A percentile compares a stretch with the other conserved stretches of the same genome.
Evolutionary conservation across 2,113 vertebrate genomes (phyloP).

Genomic region (Condylura cristata): DNA sequence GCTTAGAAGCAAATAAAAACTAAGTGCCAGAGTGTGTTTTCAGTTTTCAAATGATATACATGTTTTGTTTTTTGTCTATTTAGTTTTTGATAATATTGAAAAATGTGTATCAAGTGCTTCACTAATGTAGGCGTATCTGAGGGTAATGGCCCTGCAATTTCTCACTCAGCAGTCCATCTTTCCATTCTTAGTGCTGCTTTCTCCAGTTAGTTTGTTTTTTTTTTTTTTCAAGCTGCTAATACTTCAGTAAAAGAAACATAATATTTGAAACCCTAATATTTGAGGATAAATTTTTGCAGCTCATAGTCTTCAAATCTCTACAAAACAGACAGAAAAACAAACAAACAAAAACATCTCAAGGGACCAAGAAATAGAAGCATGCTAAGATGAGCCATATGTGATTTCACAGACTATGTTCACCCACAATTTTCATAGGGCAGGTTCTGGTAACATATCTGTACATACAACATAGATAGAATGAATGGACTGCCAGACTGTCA

Average conservation of each 20-base stretch:
- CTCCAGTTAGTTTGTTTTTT: not conserved
- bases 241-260: not conserved
- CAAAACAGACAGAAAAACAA: not conserved
- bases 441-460: not conserved
- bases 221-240: slow-evolving; percentile 17
- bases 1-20: not conserved
- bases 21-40: not conserved
- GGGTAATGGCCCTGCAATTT: not conserved
- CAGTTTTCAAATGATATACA: not conserved
- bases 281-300: not conserved
- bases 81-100: not conserved
- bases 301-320: not conserved
- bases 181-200: not conserved
- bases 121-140: not conserved
- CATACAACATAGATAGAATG: not conserved
- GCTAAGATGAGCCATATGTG: not conserved
- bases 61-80: not conserved
- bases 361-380: not conserved
- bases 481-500: not conserved
- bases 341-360: too few species aligned
- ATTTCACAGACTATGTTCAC: not conserved
- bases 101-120: not conserved
- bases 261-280: not conserved
- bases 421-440: not conserved
- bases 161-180: not conserved